A percentile compares a stretch with the other conserved stretches of the same genome.
Evolutionary conservation across 2,797 vertebrate genomes (phyloP).

Genomic region (Etheostoma nigrum): DNA sequence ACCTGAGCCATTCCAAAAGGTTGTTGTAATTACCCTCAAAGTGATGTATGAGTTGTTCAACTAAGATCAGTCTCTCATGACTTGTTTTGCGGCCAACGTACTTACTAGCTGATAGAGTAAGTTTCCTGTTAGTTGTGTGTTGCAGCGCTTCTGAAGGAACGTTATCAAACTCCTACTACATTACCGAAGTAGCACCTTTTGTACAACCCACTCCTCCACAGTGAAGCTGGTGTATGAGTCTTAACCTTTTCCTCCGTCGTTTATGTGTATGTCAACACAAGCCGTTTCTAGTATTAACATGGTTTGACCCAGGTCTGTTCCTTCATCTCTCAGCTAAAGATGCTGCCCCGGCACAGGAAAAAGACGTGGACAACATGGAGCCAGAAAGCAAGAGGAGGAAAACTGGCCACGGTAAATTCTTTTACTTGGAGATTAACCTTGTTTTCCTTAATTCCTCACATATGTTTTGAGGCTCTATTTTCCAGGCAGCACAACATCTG

Average conservation of each 20-base stretch:
- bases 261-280: background rate
- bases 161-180: background rate
- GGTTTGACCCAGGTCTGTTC: slow-evolving; percentile 4
- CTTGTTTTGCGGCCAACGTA: background rate
- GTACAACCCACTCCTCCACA: background rate
- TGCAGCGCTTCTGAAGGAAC: background rate
- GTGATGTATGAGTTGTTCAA: background rate
- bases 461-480: no score
- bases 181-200: background rate
- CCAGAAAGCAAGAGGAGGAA: slow-evolving; percentile 81
- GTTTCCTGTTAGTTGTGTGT: background rate
- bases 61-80: background rate
- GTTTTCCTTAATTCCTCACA: no score
- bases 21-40: background rate
- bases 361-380: slow-evolving; percentile 53
- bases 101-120: background rate
- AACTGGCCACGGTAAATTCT: slow-evolving; percentile 54
- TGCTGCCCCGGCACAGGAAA: slow-evolving; percentile 1
- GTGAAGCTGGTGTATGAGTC: background rate
- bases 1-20: background rate
- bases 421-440: background rate
- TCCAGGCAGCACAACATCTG: no score
- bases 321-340: slow-evolving; percentile 29
- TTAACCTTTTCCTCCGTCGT: background rate
- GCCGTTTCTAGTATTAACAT: background rate